A percentile compares a stretch with the other conserved stretches of the same genome.
Conservation (phyloP, 2,797 vertebrate species). For the Acanthornis magna region DNA sequence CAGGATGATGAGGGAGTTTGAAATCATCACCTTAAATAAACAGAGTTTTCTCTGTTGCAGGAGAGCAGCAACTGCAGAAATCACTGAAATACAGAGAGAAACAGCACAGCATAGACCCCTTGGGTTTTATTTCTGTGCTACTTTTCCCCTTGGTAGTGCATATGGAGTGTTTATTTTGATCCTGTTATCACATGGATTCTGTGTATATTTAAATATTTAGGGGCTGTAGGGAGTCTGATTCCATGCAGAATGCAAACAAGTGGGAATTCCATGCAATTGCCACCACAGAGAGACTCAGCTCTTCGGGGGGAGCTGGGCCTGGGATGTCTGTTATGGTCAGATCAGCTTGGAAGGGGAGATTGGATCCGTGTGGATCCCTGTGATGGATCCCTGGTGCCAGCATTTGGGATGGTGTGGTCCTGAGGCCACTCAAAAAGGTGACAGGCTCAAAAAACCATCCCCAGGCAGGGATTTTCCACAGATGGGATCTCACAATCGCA, state of each 20-base stretch:
- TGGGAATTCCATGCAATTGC: background rate
- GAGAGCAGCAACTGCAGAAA: background rate
- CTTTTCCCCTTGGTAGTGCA: background rate
- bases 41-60: background rate
- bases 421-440: too few species aligned
- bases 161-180: background rate
- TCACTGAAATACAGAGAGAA: background rate
- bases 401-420: background rate
- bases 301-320: background rate
- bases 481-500: background rate
- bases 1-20: background rate
- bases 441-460: background rate
- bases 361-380: background rate
- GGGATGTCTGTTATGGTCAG: background rate
- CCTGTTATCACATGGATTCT: background rate
- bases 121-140: background rate
- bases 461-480: accelerated
- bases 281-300: background rate
- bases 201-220: background rate
- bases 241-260: background rate
- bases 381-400: background rate
- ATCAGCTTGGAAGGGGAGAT: background rate
- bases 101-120: background rate
- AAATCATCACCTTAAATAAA: background rate
- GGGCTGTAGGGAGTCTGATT: background rate